Percentiles rank a stretch among this genome's conserved stretches.
These are phyloP conservation scores for Lutraria rhynchaena DNA, from an alignment of 1,140 invertebrate species.

Conservation along the genomic window DNA sequence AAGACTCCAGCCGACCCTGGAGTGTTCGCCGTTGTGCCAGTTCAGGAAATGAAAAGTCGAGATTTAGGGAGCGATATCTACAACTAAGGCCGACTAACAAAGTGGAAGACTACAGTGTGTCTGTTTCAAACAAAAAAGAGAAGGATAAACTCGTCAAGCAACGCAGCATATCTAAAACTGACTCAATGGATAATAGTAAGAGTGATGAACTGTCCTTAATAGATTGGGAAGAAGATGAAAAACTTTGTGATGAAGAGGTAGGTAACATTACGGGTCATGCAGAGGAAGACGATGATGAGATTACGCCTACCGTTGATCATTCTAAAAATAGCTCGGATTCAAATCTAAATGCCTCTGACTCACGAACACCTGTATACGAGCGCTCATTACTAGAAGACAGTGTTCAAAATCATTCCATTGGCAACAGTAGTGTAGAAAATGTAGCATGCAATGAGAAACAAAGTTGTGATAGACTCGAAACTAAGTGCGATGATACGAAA, in stretches of 20 bases:
- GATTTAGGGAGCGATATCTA: conserved; percentile 48
- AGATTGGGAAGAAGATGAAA: conserved; percentile 59
- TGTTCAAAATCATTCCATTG: conserved; percentile 47
- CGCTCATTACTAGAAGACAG: neutral
- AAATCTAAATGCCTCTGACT: neutral
- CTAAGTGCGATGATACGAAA: no score
- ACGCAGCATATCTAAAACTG: conserved; percentile 18
- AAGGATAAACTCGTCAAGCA: neutral
- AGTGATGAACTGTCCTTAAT: conserved; percentile 53
- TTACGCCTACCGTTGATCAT: conserved; percentile 23
- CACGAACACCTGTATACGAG: neutral
- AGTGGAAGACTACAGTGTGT: conserved; percentile 25
- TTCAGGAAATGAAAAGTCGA: conserved; percentile 48
- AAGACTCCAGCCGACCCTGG: conserved; percentile 30
- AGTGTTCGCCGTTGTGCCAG: conserved; percentile 47
- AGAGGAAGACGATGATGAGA: conserved; percentile 50
- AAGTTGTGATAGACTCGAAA: neutral
- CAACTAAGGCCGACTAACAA: conserved; percentile 40
- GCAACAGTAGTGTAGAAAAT: neutral
- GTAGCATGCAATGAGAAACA: neutral
- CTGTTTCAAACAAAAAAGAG: conserved; percentile 23
- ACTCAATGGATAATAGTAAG: conserved; percentile 18
- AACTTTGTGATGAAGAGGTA: conserved; percentile 57
- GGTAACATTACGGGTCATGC: conserved; percentile 47
- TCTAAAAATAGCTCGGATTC: neutral